phyloP scores from a whole-genome alignment of 2,113 vertebrate genomes.

The Mellivora capensis region DNA sequence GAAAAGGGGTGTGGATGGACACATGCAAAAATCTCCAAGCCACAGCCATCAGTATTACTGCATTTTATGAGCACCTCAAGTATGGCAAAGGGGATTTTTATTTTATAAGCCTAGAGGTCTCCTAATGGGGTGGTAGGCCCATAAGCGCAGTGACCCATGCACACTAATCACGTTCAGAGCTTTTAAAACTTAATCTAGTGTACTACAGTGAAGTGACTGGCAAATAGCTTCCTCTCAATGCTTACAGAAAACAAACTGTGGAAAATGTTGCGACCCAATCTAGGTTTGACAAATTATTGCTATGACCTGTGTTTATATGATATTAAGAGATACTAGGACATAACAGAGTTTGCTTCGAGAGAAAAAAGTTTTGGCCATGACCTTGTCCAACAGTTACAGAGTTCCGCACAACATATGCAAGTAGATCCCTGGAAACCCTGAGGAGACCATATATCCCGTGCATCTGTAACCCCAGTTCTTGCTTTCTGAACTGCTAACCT shows the following conservation, averaged over 20 bases:
- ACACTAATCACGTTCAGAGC: not conserved
- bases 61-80: not conserved
- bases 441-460: constrained; percentile 43
- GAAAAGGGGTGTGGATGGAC: too few species aligned
- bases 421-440: not conserved
- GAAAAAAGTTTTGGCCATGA: constrained; percentile 41
- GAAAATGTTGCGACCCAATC: not conserved
- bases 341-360: constrained; percentile 43
- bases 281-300: not conserved
- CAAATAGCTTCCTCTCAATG: not conserved
- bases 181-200: not conserved
- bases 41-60: not conserved
- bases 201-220: not conserved
- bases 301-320: constrained; percentile 57
- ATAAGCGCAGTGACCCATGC: not conserved
- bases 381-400: constrained; percentile 50
- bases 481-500: constrained; percentile 64
- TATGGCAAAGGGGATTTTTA: not conserved
- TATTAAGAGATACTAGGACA: constrained; percentile 45
- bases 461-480: not conserved
- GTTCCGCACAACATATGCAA: constrained; percentile 6
- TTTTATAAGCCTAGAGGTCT: not conserved
- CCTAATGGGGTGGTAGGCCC: not conserved
- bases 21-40: not conserved
- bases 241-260: not conserved